A percentile compares a stretch with the other conserved stretches of the same genome.
Evolutionary conservation across 2,888 invertebrate genomes (phyloP).

Genomic region (Drosophila mulleri): DNA sequence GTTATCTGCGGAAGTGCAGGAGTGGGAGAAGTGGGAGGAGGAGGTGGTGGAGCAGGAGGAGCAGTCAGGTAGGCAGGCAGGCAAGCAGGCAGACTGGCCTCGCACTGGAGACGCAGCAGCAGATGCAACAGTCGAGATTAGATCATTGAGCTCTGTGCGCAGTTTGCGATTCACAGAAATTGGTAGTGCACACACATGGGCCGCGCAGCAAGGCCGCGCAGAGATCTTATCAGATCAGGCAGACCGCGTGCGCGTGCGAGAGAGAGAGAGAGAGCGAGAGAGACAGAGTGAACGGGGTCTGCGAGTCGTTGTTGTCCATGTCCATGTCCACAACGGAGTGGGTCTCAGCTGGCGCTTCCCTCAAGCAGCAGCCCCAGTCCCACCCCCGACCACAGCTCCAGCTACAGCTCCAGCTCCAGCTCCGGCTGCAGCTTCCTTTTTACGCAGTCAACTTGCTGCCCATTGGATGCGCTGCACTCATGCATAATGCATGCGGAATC

Average conservation of each 20-base stretch:
- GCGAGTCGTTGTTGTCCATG: slow-evolving; percentile 16
- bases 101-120: slow-evolving; percentile 51
- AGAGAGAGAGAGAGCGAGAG: background rate
- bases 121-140: slow-evolving; percentile 74
- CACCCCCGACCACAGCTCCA: background rate
- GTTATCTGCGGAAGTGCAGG: slow-evolving; percentile 57
- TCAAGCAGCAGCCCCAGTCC: slow-evolving; percentile 4
- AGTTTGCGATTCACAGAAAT: slow-evolving; percentile 74
- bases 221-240: slow-evolving; percentile 53
- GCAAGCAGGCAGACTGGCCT: slow-evolving; percentile 14
- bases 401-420: background rate
- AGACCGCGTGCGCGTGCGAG: background rate
- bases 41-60: slow-evolving; percentile 1
- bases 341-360: slow-evolving; percentile 67
- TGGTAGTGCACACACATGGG: slow-evolving; percentile 78
- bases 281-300: background rate
- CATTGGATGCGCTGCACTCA: slow-evolving; percentile 48
- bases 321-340: slow-evolving; percentile 16
- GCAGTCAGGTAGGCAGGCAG: slow-evolving; percentile 4
- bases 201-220: slow-evolving; percentile 43
- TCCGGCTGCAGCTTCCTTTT: slow-evolving; percentile 37
- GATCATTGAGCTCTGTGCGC: slow-evolving; percentile 62
- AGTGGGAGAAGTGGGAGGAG: slow-evolving; percentile 11
- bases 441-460: slow-evolving; percentile 26
- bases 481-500: slow-evolving; percentile 78